phyloP scores from a whole-genome alignment of 1,140 invertebrate species.

The Zaprionus taronus region DNA sequence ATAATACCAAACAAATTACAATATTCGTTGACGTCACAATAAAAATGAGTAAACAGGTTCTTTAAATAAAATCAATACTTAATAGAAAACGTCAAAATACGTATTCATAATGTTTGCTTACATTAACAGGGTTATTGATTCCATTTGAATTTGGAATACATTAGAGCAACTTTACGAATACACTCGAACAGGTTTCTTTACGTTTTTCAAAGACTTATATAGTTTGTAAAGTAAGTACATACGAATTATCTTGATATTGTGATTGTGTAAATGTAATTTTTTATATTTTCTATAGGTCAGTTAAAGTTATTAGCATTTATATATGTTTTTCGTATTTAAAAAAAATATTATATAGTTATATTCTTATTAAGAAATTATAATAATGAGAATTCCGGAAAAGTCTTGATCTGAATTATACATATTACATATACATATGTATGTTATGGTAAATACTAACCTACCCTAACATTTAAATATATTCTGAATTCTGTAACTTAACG shows the following conservation, averaged over 20 bases:
- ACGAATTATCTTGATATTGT: not conserved
- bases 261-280: not conserved
- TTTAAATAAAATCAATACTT: not conserved
- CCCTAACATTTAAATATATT: too few relatives aligned
- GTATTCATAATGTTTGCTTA: conserved; percentile 6
- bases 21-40: not conserved
- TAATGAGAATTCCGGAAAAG: too few relatives aligned
- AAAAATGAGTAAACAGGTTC: not conserved
- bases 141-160: not conserved
- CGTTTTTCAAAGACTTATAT: not conserved
- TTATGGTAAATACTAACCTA: too few relatives aligned
- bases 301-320: not conserved
- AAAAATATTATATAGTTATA: too few relatives aligned
- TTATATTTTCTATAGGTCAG: not conserved
- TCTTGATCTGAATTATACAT: too few relatives aligned
- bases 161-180: not conserved
- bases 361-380: too few relatives aligned
- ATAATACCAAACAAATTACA: not conserved
- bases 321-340: not conserved
- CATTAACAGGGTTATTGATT: conserved; percentile 1
- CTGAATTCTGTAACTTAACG: too few relatives aligned
- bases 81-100: conserved; percentile 3
- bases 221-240: not conserved
- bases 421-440: too few relatives aligned
- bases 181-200: not conserved